A percentile compares a stretch with the other conserved stretches of the same genome.
These are phyloP conservation scores for Stichopus chloronotus DNA, from an alignment of 35 echinoderm and acorn worm species.

Conservation along the genomic window DNA sequence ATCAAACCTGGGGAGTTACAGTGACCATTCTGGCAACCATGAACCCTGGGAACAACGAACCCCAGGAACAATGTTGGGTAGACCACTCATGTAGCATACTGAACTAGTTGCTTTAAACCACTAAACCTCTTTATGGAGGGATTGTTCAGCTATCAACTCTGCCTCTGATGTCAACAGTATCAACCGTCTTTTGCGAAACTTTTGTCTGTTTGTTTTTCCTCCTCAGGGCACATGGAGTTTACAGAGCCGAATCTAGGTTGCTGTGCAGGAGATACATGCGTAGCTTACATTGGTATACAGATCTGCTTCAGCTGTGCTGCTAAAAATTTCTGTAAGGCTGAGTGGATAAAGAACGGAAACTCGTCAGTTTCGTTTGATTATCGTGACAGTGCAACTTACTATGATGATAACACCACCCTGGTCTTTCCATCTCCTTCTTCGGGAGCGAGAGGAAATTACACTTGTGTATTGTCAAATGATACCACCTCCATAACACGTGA, in stretches of 20 bases:
- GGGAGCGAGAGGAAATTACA: neutral
- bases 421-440: neutral
- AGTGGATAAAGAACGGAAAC: neutral
- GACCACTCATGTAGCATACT: too few relatives aligned
- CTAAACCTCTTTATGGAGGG: too few relatives aligned
- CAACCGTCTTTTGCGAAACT: too few relatives aligned
- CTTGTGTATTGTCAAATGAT: slow-evolving; percentile 6
- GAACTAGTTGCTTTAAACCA: too few relatives aligned
- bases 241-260: neutral
- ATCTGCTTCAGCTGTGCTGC: slow-evolving; percentile 16
- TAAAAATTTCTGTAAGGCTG: neutral
- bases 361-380: neutral
- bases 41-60: too few relatives aligned
- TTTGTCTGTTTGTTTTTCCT: neutral
- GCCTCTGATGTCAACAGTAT: too few relatives aligned
- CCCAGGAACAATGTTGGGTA: too few relatives aligned
- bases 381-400: neutral
- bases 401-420: neutral
- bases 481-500: neutral
- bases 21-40: too few relatives aligned
- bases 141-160: too few relatives aligned
- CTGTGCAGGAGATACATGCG: neutral
- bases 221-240: slow-evolving; percentile 1
- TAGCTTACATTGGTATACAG: neutral
- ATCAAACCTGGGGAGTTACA: too few relatives aligned